Percentiles rank a stretch among this genome's conserved stretches.
Evolutionary conservation across 2,113 vertebrate species (phyloP).

Genomic region (Periophthalmus modestus): DNA sequence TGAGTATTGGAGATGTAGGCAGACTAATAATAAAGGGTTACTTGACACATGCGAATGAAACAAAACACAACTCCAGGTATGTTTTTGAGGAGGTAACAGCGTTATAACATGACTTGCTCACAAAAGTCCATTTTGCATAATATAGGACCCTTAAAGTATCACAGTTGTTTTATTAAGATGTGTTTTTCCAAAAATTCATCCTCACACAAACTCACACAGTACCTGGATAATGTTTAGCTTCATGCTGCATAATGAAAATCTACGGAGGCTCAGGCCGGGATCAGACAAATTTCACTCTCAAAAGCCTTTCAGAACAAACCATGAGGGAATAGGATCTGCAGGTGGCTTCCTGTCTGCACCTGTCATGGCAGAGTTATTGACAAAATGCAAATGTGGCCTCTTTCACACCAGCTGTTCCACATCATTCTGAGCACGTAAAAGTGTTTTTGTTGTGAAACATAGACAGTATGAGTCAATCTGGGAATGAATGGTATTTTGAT

Average conservation of each 20-base stretch:
- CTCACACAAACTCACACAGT: not conserved
- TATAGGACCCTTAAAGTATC: no score
- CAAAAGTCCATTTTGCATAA: no score
- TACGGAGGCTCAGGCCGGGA: not conserved
- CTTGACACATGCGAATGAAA: no score
- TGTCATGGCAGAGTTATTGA: not conserved
- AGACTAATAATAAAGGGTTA: no score
- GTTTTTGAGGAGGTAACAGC: no score
- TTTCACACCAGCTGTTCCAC: not conserved
- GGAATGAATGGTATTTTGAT: no score
- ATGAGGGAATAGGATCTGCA: not conserved
- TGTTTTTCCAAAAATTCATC: not conserved
- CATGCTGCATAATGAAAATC: not conserved
- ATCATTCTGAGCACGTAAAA: not conserved
- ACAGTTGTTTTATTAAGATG: not conserved
- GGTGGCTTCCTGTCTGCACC: conserved; percentile 4
- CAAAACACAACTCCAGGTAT: no score
- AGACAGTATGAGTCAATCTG: no score
- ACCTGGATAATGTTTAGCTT: not conserved
- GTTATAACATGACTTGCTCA: no score
- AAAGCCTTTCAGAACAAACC: not conserved
- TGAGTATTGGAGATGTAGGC: no score
- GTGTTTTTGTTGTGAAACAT: not conserved
- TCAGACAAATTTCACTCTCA: not conserved
- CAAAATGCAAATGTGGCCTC: not conserved